Percentiles rank a stretch among this genome's conserved stretches.
Conservation (phyloP, 2,797 vertebrate species). For the Carduelis carduelis region DNA sequence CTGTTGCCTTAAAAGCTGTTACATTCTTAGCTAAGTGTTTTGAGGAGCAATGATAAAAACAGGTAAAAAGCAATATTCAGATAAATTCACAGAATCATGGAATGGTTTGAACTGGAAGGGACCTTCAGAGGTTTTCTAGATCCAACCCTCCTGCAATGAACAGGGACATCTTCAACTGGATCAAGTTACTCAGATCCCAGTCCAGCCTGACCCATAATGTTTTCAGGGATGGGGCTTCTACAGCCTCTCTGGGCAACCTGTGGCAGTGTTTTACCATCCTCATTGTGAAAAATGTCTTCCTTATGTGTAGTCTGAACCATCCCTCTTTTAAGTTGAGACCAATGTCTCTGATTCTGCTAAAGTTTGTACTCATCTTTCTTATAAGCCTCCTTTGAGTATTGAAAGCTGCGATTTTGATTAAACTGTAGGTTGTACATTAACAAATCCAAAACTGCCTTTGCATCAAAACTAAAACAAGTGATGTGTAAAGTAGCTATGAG, state of each 20-base stretch:
- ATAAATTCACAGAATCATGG: not conserved
- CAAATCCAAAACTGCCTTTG: not conserved
- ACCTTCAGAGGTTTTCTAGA: not conserved
- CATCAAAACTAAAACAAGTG: not conserved
- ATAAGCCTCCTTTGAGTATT: not conserved
- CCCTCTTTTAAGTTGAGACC: not conserved
- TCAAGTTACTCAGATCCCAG: not conserved
- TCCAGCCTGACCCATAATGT: not conserved
- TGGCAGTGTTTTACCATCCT: not conserved
- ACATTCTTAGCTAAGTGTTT: not conserved
- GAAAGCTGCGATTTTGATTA: not conserved
- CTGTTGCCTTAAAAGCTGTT: not conserved
- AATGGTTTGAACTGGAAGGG: not conserved
- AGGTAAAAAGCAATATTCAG: not conserved
- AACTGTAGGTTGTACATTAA: not conserved
- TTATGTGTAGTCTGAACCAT: not conserved
- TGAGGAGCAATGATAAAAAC: not conserved
- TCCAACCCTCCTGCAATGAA: not conserved
- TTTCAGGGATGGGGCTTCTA: not conserved
- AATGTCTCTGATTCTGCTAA: not conserved
- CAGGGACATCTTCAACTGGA: not conserved
- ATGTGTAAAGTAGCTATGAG: not conserved
- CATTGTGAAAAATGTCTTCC: not conserved
- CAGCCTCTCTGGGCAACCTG: not conserved
- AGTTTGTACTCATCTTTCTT: not conserved